A percentile compares a stretch with the other conserved stretches of the same genome.
Evolutionary conservation across 2,797 vertebrate genomes (phyloP).

Genomic region (Uromys caudimaculatus): DNA sequence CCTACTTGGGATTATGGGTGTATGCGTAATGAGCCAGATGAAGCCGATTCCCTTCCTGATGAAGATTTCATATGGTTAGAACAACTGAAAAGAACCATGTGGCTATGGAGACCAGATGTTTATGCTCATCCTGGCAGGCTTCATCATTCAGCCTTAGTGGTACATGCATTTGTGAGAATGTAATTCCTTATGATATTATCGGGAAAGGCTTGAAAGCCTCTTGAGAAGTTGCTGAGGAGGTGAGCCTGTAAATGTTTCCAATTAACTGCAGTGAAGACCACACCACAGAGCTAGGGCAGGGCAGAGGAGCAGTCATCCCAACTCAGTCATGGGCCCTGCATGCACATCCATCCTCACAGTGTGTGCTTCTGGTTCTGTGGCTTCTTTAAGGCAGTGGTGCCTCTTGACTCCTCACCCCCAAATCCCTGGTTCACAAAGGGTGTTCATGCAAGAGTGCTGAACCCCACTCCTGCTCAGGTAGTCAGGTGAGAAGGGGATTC

Average conservation of each 20-base stretch:
- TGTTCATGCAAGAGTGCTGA: neutral
- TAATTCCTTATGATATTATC: neutral
- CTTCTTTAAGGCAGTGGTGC: neutral
- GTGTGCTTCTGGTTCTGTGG: accelerated
- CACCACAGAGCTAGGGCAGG: neutral
- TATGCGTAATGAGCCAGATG: neutral
- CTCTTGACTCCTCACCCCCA: neutral
- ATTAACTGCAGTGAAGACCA: neutral
- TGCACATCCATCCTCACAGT: neutral
- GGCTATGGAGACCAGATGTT: neutral
- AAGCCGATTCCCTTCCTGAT: neutral
- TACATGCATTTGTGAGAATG: neutral
- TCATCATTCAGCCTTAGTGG: neutral
- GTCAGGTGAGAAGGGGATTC: neutral
- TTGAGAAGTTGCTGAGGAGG: neutral
- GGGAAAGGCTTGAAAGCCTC: neutral
- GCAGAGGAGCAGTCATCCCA: neutral
- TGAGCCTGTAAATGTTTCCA: neutral
- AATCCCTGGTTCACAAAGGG: neutral
- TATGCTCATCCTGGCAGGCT: neutral
- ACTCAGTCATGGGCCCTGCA: neutral
- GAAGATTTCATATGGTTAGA: neutral
- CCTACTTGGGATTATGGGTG: neutral
- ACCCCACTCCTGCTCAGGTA: neutral
- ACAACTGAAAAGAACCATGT: neutral